Conservation (phyloP, 1,140 invertebrate species). For the Archivesica marissinica region DNA sequence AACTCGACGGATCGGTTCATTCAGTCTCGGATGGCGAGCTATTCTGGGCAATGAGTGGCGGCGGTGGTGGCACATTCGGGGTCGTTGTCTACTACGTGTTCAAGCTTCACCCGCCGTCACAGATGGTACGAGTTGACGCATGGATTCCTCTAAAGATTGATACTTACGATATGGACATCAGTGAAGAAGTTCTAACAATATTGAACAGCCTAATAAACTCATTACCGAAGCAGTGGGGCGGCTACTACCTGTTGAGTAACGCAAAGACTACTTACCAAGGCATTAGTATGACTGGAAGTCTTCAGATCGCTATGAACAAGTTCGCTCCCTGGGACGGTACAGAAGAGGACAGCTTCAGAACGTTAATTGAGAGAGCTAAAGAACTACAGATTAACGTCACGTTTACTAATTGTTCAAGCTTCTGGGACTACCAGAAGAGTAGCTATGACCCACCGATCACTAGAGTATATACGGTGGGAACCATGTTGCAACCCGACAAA, state of each 20-base stretch:
- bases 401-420: slow-evolving; percentile 33
- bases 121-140: slow-evolving; percentile 1
- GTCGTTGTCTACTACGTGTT: slow-evolving; percentile 66
- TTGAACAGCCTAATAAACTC: slow-evolving; percentile 1
- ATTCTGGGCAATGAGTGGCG: slow-evolving; percentile 76
- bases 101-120: slow-evolving; percentile 59
- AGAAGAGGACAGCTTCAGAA: not conserved
- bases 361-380: not conserved
- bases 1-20: not conserved
- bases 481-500: slow-evolving; percentile 29
- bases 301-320: slow-evolving; percentile 30
- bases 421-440: slow-evolving; percentile 58
- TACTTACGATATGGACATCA: not conserved
- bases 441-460: not conserved
- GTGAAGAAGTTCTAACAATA: not conserved
- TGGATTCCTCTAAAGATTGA: slow-evolving; percentile 17
- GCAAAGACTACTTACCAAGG: not conserved
- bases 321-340: slow-evolving; percentile 34
- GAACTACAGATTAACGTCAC: not conserved
- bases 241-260: slow-evolving; percentile 46
- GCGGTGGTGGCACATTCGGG: slow-evolving; percentile 74
- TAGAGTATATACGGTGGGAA: not conserved
- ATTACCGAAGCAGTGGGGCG: slow-evolving; percentile 51
- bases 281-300: not conserved
- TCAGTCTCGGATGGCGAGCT: slow-evolving; percentile 43